Conservation (phyloP, 1,140 invertebrate species). For the Mercenaria mercenaria region DNA sequence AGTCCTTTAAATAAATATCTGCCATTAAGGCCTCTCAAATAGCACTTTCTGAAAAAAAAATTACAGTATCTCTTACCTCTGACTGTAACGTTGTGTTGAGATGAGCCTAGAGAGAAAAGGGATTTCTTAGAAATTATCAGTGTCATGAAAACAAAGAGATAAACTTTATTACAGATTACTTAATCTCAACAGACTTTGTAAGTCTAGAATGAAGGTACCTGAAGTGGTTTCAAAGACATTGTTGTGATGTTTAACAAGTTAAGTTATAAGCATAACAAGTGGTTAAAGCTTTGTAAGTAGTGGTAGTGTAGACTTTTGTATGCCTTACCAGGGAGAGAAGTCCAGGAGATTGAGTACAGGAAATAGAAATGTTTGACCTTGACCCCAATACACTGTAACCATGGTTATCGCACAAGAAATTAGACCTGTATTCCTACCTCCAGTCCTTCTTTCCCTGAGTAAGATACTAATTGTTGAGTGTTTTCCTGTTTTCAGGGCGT, state of each 20-base stretch:
- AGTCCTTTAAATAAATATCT: no score
- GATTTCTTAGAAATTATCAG: no score
- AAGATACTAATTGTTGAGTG: constrained; percentile 53
- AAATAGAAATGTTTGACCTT: constrained; percentile 44
- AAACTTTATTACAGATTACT: no score
- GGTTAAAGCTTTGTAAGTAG: constrained; percentile 62
- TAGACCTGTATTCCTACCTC: constrained; percentile 54
- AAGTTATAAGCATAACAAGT: constrained; percentile 21
- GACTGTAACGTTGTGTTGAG: no score
- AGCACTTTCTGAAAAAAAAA: no score
- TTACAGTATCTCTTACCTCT: no score
- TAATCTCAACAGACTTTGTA: no score
- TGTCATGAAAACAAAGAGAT: no score
- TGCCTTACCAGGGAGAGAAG: constrained; percentile 62
- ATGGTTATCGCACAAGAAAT: constrained; percentile 50
- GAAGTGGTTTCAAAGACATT: neutral
- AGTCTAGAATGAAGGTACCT: no score
- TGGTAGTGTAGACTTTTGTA: constrained; percentile 57
- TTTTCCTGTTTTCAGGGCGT: constrained; percentile 61
- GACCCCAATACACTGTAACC: constrained; percentile 57
- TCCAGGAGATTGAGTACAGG: constrained; percentile 45
- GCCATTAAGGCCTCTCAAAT: no score
- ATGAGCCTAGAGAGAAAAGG: no score
- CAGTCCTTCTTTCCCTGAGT: constrained; percentile 49
- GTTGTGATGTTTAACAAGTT: neutral